Conservation (phyloP, 2,113 vertebrate genomes). For the Isurus oxyrinchus region DNA sequence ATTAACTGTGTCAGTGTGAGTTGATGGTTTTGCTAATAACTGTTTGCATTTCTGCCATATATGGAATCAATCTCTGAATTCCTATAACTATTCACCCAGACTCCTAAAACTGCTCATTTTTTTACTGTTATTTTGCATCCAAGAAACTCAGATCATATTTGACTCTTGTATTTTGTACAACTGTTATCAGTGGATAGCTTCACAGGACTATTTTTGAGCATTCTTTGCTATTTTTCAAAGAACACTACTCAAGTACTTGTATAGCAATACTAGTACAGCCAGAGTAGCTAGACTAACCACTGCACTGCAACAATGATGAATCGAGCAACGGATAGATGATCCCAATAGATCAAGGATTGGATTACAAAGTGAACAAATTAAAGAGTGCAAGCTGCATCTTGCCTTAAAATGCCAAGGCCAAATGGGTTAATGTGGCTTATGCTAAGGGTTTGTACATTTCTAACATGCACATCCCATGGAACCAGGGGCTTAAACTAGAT, state of each 20-base stretch:
- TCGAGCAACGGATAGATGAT: background rate
- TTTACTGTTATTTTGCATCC: background rate
- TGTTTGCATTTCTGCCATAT: background rate
- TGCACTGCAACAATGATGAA: background rate
- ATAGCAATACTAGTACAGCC: background rate
- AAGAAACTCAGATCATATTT: background rate
- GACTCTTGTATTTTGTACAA: background rate
- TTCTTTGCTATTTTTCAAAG: background rate
- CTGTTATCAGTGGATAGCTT: background rate
- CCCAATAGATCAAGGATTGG: background rate
- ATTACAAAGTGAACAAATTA: constrained; percentile 3
- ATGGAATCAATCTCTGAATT: background rate
- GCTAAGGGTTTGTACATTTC: background rate
- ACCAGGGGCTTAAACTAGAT: background rate
- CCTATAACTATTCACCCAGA: background rate
- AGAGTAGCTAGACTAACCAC: background rate
- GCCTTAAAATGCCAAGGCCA: background rate
- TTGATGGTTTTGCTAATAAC: background rate
- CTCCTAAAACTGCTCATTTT: background rate
- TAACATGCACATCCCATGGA: background rate
- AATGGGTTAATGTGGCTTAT: background rate
- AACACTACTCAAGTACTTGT: background rate
- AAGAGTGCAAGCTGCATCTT: background rate
- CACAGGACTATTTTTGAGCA: background rate
- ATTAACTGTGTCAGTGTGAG: background rate